Evolutionary conservation across 1,140 invertebrate genomes (phyloP).

Genomic region (Pectinophora gossypiella): DNA sequence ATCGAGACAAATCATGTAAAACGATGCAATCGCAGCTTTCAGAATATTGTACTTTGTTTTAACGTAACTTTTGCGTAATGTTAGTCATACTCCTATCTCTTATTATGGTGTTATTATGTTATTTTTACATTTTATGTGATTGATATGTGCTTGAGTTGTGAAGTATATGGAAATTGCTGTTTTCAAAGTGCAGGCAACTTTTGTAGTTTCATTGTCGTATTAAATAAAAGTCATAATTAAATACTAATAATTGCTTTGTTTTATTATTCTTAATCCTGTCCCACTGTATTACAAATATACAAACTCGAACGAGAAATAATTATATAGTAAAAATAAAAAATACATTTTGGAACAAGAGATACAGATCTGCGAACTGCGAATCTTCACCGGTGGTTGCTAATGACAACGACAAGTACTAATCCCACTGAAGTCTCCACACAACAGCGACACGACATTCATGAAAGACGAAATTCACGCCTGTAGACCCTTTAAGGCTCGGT

Average conservation of each 20-base stretch:
- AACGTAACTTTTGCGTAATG: conserved; percentile 34
- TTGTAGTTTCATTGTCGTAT: conserved; percentile 75
- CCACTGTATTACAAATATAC: no score
- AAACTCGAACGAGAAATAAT: no score
- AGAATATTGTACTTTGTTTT: conserved; percentile 42
- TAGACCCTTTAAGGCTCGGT: no score
- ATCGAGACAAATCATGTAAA: conserved; percentile 67
- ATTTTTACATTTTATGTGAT: conserved; percentile 64
- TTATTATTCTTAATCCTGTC: neutral
- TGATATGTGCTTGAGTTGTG: conserved; percentile 66
- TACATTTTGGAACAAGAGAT: no score
- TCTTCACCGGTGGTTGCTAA: no score
- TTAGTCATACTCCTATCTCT: conserved; percentile 47
- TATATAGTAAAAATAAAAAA: no score
- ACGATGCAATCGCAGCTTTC: conserved; percentile 63
- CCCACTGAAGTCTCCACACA: no score
- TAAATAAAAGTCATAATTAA: conserved; percentile 73
- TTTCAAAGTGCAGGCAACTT: conserved; percentile 69
- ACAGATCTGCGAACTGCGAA: no score
- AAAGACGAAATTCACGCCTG: no score
- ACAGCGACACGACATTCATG: no score
- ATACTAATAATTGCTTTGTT: conserved; percentile 44
- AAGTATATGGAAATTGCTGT: conserved; percentile 65
- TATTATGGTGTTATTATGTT: conserved; percentile 49
- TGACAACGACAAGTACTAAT: no score